Base-by-base conservation (phyloP, 2,888 invertebrate genomes). In the Drosophila lutescens region DNA sequence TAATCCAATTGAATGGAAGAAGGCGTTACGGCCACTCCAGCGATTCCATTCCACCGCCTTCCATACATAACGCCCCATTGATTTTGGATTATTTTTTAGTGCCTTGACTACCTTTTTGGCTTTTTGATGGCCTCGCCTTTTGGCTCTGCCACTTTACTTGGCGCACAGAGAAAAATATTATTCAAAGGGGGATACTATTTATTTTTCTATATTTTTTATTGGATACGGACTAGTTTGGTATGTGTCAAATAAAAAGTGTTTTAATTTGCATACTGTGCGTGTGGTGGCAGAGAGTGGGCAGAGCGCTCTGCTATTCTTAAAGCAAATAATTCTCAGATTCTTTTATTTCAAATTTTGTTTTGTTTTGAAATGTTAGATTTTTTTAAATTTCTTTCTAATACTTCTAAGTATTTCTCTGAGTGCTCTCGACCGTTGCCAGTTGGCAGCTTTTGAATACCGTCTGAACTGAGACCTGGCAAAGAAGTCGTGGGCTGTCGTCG, bases 31-130 rank as follows among this genome's bases (percentile, higher is more conserved):
- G 9, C 60, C 15, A 12, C 49, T 40, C 49, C 43, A 30, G 30
- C 30, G 30, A 30, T 30, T 30, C 49, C 41, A 26, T 26, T 26
- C 49, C 43, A 20, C 38, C 36, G 59, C 23, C 6, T 20, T 49
- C 77, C 74, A 79, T 83, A 70, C 80, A 87, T 82, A 79, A 82
- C 86, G 88, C 86, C 86, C 86, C 84, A 86, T 86, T 86, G 88
- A 77, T 76, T 88, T 85, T 86, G 88, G 86, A 86, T 86, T 86
- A 88, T 86, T 82, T 88, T 88, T 86, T 85, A 75, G 76, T 80
- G 88, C 72, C 81, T 76, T 77, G 74, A 76, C 74, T 84, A 88
- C 88, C 86, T 88, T 88, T 80, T 76, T 69, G 60, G 65, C 60
- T 36, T 72, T 44, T 55, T 50, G 60, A 61, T 49, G 49, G 66